phyloP scores from a whole-genome alignment of 2,113 vertebrate genomes.

The Acanthochromis polyacanthus region DNA sequence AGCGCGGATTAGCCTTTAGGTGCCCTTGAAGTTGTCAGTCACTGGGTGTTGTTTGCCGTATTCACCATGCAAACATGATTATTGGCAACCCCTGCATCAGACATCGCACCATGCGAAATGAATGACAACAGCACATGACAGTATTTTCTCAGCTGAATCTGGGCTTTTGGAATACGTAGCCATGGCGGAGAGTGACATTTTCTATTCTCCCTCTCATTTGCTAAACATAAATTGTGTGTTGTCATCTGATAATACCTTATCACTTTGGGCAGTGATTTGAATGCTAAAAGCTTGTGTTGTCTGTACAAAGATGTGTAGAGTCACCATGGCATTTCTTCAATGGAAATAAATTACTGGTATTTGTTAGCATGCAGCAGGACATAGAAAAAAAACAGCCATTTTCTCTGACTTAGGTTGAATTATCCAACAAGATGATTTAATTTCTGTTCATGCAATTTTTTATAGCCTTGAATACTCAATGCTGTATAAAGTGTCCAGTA shows the following conservation, averaged over 20 bases:
- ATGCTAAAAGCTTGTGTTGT: conserved; percentile 55
- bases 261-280: conserved; percentile 55
- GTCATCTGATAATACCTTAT: conserved; percentile 67
- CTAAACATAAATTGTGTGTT: conserved; percentile 71
- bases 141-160: conserved; percentile 51
- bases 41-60: conserved; percentile 13
- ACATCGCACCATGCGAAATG: conserved; percentile 42
- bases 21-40: conserved; percentile 40
- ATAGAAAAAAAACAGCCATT: conserved; percentile 6
- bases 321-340: conserved; percentile 42
- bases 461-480: too few relatives aligned
- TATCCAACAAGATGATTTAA: background rate
- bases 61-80: conserved; percentile 42
- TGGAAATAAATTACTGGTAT: conserved; percentile 35
- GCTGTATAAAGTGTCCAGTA: too few relatives aligned
- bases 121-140: conserved; percentile 56
- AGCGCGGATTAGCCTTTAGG: conserved; percentile 18
- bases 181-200: conserved; percentile 61
- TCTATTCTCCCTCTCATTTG: conserved; percentile 65
- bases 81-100: conserved; percentile 46
- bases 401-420: conserved; percentile 23
- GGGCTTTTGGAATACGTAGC: conserved; percentile 46
- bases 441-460: background rate
- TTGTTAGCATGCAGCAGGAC: conserved; percentile 16
- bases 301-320: conserved; percentile 49